Evolutionary conservation across 2,113 vertebrate genomes (phyloP).

Genomic region (Hepsetus odoe): DNA sequence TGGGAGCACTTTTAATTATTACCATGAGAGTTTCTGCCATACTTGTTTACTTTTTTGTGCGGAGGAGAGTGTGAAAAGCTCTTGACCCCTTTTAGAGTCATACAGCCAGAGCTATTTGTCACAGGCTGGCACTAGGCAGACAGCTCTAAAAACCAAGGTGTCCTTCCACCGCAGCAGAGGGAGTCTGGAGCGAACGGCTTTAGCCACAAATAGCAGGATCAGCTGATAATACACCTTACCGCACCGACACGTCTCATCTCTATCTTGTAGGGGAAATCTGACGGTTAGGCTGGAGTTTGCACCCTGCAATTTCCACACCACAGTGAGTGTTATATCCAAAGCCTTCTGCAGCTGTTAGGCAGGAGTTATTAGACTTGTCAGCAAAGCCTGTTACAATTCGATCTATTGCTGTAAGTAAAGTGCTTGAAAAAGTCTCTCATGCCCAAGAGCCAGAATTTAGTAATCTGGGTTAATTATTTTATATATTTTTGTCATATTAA

Average conservation of each 20-base stretch:
- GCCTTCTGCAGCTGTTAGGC: conserved; percentile 36
- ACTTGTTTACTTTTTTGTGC: conserved; percentile 51
- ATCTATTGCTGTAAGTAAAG: conserved; percentile 42
- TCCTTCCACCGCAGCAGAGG: conserved; percentile 40
- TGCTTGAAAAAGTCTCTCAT: neutral
- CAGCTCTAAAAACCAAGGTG: conserved; percentile 53
- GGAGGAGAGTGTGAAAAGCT: conserved; percentile 46
- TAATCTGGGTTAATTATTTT: conserved; percentile 13
- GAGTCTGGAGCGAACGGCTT: conserved; percentile 32
- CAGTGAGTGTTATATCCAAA: conserved; percentile 38
- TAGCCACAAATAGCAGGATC: conserved; percentile 43
- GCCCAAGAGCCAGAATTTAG: neutral
- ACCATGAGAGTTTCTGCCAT: conserved; percentile 46
- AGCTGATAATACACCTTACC: conserved; percentile 41
- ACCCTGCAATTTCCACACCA: conserved; percentile 46
- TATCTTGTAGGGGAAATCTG: conserved; percentile 33
- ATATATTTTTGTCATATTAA: conserved; percentile 32
- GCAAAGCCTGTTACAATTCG: conserved; percentile 46
- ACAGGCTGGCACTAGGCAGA: conserved; percentile 42
- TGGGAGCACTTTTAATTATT: conserved; percentile 61
- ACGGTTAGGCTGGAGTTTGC: conserved; percentile 44
- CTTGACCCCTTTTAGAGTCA: conserved; percentile 61
- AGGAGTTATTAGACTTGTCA: conserved; percentile 47
- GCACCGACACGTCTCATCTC: conserved; percentile 24
- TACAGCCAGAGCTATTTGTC: conserved; percentile 53